These are phyloP conservation scores for Daptonema setosum DNA, from an alignment of 2,888 invertebrate species.

Conservation along the genomic window DNA sequence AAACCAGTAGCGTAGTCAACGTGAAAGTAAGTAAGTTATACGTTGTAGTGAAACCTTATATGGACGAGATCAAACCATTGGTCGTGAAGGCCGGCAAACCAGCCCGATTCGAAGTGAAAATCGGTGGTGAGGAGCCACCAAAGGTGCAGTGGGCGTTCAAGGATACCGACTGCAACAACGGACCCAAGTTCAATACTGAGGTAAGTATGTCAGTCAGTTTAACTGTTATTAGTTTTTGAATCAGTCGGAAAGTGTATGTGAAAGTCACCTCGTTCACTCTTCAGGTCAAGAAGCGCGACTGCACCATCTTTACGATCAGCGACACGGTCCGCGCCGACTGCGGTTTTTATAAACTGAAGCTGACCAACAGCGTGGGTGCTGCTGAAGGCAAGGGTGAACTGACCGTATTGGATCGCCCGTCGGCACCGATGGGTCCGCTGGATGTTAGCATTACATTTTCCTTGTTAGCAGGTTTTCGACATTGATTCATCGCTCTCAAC, in stretches of 20 bases:
- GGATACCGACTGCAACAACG: conserved; percentile 18
- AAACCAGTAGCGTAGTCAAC: too few species aligned
- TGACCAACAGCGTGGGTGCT: conserved; percentile 82
- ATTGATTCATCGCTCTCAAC: conserved; percentile 10
- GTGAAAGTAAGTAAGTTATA: too few species aligned
- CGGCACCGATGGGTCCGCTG: conserved; percentile 66
- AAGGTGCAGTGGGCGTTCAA: conserved; percentile 63
- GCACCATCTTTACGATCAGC: conserved; percentile 67
- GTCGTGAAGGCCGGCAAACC: conserved; percentile 88
- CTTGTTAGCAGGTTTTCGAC: background rate
- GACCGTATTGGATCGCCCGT: conserved; percentile 65
- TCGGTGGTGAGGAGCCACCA: conserved; percentile 88
- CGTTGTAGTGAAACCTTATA: too few species aligned
- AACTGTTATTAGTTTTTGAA: too few species aligned
- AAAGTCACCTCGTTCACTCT: too few species aligned
- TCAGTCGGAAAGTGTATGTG: too few species aligned
- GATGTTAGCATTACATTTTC: conserved; percentile 43
- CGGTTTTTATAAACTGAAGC: conserved; percentile 61
- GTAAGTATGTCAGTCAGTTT: too few species aligned
- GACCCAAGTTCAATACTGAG: background rate
- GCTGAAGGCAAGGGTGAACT: conserved; percentile 75
- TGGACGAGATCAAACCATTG: too few species aligned
- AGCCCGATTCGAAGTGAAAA: conserved; percentile 74
- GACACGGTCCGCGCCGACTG: conserved; percentile 70
- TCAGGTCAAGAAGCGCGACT: conserved; percentile 40